Evolutionary conservation across 2,113 vertebrate species (phyloP), one percentile per base, ranked within the genome.

Genomic region (western clawed frog (Xenopus tropicalis)): DNA sequence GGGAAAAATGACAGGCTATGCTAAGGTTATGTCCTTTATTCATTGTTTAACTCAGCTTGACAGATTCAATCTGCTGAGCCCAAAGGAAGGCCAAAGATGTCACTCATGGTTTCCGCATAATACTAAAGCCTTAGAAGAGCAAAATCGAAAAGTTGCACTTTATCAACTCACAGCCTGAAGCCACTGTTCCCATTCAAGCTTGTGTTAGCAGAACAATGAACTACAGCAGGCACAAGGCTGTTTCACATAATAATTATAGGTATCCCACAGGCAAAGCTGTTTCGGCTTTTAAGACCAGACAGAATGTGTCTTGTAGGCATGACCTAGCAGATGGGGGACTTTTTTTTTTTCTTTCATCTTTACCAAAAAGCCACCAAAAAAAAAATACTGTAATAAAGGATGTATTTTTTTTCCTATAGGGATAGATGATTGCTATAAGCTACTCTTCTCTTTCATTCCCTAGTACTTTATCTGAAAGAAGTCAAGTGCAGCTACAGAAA

Each of bases 31-130:
- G 84, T 91, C 88, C 86, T 78, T 78, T 80, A 83, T 79, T 88
- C 91, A 91, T 92, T 93, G 93, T 91, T 92, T 94, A 94, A 92
- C 86, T 86, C 89, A 74, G 88, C 81, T 23, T 93, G 93, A 94
- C 89, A 91, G 88, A 93, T 94, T 92, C 92, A 93, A 93, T 96
- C 91, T 93, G 89, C 90, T 85, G 85, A 89, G 88, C 83, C 85
- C 78, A 80, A 86, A 88, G 83, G 88, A 87, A 85, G 87, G 87
- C 89, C 85, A 87, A 78, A 81, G 84, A 87, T 91, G 90, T 93
- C 90, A 89, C 82, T 92, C 89, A 86, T 19, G 69, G 82, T 70
- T 80, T 80, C 70, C 68, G 70, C 82, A 92, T 88, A 91, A 90
- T 89, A 82, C 86, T 65, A 52, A 81, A 84, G 81, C 79, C 67